These are phyloP conservation scores for Nesidiocoris tenuis DNA, from an alignment of 2,888 invertebrate genomes.

Conservation along the genomic window DNA sequence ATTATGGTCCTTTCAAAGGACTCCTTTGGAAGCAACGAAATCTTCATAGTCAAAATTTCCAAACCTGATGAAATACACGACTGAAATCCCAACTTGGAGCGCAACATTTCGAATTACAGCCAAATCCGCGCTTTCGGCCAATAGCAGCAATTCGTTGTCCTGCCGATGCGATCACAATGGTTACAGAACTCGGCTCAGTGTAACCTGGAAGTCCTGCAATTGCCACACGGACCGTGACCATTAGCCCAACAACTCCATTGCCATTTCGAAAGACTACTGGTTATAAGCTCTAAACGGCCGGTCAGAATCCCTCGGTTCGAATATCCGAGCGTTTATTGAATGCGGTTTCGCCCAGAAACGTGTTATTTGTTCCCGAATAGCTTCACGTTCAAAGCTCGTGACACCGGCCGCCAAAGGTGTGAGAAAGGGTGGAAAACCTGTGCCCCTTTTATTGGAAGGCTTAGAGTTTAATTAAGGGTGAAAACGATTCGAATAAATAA, in stretches of 20 bases:
- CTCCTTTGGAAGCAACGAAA: too few relatives aligned
- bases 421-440: not conserved
- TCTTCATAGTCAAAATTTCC: too few relatives aligned
- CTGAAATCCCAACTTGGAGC: too few relatives aligned
- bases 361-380: not conserved
- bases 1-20: too few relatives aligned
- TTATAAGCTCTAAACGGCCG: not conserved
- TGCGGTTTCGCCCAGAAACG: not conserved
- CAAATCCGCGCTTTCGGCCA: too few relatives aligned
- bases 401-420: not conserved
- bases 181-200: too few relatives aligned
- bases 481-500: slow-evolving; percentile 17
- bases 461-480: slow-evolving; percentile 27
- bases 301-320: not conserved
- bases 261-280: not conserved
- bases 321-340: not conserved
- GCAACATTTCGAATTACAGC: too few relatives aligned
- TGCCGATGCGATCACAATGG: too few relatives aligned
- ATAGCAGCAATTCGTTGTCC: too few relatives aligned
- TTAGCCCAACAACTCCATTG: not conserved
- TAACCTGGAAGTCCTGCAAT: too few relatives aligned
- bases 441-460: slow-evolving; percentile 16
- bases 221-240: not conserved
- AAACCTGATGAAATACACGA: too few relatives aligned
- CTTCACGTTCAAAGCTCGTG: not conserved